Base-by-base conservation (phyloP, 2,888 invertebrate species). In the Rhamphomyia laevipes region DNA sequence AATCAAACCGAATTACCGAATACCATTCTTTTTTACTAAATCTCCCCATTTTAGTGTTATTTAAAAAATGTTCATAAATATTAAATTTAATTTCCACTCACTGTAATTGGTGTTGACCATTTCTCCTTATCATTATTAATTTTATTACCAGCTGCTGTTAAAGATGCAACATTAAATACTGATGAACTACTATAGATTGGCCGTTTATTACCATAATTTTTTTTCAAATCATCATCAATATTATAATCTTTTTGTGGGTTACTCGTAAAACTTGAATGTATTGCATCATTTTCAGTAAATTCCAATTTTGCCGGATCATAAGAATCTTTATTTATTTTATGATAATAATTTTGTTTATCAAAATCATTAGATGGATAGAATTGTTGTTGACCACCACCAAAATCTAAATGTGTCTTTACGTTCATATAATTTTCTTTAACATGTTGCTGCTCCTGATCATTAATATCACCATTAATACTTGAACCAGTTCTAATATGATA, bases 271-370 rank as follows among this genome's bases (percentile, higher is more conserved):
- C 63, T 55, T 1, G 64, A 61, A 4, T 60, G 58, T 23, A 68
- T 62, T 16, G 67, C 67, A 56, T 68, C 67, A 16, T 62, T 61
- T 52, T 68, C 67, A 2, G 67, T 68, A 51, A 68, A 68, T 55
- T 68, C 67, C 38, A 68, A 65, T 41, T 66, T 59, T 31, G 63
- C 45, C 1, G 66, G 68, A 43, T 63, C 66, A n/a, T 54, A 47
- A 11, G 7, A 27, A 27, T 27, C 23, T 27, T 27, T n/a, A n/a
- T n/a, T 27, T 27, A 9, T 27, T 7, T 27, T 27, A 4, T 27
- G 23, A 6, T 4, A 9, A 27, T 27, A 27, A 27, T 27, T 27
- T 7, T 27, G 4, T 4, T 5, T 7, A 27, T 9, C 23, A 27
- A 27, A 27, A 27, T 27, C 23, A 27, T 27, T 27, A 7, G 23